phyloP scores from a whole-genome alignment of 2,113 vertebrate genomes.

The Myocastor coypus region DNA sequence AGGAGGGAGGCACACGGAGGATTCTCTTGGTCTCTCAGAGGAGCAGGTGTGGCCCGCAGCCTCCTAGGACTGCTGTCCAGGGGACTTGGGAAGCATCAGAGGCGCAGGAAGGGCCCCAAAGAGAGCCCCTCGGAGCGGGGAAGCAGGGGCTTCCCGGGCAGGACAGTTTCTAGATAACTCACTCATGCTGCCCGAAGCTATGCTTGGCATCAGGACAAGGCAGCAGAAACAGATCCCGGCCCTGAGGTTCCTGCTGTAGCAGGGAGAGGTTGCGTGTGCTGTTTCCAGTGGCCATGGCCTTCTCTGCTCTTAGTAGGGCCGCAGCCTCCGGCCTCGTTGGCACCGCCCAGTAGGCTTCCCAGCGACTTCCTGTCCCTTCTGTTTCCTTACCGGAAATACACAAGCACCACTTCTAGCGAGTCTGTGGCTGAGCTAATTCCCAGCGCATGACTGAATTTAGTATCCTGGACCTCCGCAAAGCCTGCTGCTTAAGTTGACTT shows the following conservation, averaged over 20 bases:
- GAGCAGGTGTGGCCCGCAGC: neutral
- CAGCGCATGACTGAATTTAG: conserved; percentile 21
- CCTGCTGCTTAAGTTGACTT: conserved; percentile 16
- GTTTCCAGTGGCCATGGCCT: neutral
- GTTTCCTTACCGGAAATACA: conserved; percentile 24
- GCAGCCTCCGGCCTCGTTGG: neutral
- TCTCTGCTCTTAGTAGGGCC: neutral
- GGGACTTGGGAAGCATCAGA: neutral
- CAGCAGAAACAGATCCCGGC: neutral
- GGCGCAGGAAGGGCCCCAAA: neutral
- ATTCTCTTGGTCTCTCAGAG: neutral
- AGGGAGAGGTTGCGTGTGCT: neutral
- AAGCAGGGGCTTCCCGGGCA: neutral
- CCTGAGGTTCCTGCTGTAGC: neutral
- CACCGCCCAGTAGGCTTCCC: neutral
- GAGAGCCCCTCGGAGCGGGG: neutral
- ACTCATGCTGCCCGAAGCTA: neutral
- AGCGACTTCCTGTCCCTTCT: neutral
- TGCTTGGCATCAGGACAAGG: neutral
- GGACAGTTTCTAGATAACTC: neutral
- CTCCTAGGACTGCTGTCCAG: neutral
- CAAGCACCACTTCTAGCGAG: neutral
- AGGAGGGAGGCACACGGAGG: neutral
- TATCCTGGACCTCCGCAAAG: conserved; percentile 30
- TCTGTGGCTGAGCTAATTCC: neutral